Evolutionary conservation across 1,140 invertebrate species (phyloP).

Genomic region (Drosophila pectinifera): DNA sequence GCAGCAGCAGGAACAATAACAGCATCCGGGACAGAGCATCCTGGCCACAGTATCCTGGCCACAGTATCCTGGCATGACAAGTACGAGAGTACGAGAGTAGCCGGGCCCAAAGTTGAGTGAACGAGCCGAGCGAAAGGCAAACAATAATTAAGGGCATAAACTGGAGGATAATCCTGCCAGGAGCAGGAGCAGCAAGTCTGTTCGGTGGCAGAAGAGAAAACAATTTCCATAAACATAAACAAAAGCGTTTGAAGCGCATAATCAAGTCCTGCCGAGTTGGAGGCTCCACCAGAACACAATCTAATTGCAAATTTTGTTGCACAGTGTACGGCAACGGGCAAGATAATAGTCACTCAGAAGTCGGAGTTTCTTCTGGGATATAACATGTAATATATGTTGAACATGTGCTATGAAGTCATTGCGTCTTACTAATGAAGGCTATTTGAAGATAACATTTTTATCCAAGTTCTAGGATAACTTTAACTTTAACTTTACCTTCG

Average conservation of each 20-base stretch:
- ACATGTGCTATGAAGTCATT: no score
- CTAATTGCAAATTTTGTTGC: conserved; percentile 72
- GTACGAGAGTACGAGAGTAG: neutral
- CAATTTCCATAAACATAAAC: conserved; percentile 78
- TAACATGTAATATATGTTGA: no score
- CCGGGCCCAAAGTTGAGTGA: conserved; percentile 19
- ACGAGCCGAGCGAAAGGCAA: conserved; percentile 46
- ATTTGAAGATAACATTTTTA: no score
- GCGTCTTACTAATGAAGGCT: no score
- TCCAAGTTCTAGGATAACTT: no score
- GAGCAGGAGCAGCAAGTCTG: conserved; percentile 3
- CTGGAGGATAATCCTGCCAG: conserved; percentile 61
- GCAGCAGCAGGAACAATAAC: conserved; percentile 23
- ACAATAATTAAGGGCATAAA: conserved; percentile 77
- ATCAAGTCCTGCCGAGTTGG: conserved; percentile 50
- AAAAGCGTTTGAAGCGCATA: conserved; percentile 68
- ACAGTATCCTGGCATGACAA: conserved; percentile 5
- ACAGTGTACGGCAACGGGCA: conserved; percentile 32
- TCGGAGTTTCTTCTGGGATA: no score
- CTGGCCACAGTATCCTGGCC: neutral
- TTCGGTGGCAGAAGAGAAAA: conserved; percentile 30
- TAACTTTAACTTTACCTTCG: neutral
- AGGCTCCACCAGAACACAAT: conserved; percentile 30
- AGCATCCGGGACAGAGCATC: conserved; percentile 9
- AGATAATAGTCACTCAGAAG: no score